These are phyloP conservation scores for Acrossocheilus fasciatus DNA, from an alignment of 2,797 vertebrate genomes.

Conservation along the genomic window DNA sequence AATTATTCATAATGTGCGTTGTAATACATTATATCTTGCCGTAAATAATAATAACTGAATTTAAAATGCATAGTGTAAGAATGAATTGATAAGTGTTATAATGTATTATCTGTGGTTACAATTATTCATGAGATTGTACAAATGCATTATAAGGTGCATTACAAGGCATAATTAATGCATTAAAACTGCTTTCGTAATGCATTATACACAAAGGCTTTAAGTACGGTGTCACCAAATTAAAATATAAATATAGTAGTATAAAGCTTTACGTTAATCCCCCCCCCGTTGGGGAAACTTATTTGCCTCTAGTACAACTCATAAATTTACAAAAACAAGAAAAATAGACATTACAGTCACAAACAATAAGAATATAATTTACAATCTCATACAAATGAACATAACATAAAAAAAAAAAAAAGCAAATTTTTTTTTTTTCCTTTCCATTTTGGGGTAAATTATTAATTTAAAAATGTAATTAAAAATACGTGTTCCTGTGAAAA, in stretches of 20 bases:
- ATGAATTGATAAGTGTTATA: not conserved
- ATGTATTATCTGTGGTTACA: too few species aligned
- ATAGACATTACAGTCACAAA: not conserved
- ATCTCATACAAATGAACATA: not conserved
- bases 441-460: not conserved
- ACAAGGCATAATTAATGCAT: not conserved
- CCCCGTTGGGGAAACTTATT: not conserved
- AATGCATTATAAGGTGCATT: not conserved
- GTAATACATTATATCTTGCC: not conserved
- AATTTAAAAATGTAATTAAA: not conserved
- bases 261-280: not conserved
- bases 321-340: not conserved
- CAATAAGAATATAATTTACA: not conserved
- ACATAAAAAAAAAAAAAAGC: not conserved
- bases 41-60: not conserved
- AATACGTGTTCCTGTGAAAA: not conserved
- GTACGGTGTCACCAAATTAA: not conserved
- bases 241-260: not conserved
- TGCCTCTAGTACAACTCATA: not conserved
- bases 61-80: not conserved
- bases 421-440: not conserved
- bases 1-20: not conserved
- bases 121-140: not conserved
- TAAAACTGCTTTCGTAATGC: not conserved
- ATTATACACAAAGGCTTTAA: not conserved